Percentiles rank a stretch among this genome's conserved stretches.
phyloP scores from a whole-genome alignment of 2,797 vertebrate genomes.

The Leontocebus nigricollis region DNA sequence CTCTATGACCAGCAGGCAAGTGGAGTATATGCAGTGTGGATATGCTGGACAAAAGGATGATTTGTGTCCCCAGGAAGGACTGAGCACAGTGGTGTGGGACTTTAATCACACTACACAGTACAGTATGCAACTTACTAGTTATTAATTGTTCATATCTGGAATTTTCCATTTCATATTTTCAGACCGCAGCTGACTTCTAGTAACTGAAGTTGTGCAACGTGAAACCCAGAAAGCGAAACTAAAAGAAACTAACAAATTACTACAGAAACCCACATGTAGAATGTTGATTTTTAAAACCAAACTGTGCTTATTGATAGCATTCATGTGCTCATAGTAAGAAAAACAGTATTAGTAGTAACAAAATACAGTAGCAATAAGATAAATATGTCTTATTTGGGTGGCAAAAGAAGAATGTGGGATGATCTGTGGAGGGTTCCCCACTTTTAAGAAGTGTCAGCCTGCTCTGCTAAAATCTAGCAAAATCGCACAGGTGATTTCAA shows the following conservation, averaged over 20 bases:
- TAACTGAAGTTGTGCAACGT: neutral
- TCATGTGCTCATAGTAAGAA: neutral
- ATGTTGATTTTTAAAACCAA: slow-evolving; percentile 24
- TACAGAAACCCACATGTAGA: slow-evolving; percentile 13
- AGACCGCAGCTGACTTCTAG: neutral
- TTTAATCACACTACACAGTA: neutral
- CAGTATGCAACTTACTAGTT: neutral
- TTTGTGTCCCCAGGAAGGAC: neutral
- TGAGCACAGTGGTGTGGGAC: neutral
- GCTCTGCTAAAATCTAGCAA: slow-evolving; percentile 12
- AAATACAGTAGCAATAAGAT: neutral
- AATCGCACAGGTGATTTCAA: neutral
- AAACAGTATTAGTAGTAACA: neutral
- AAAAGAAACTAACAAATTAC: slow-evolving; percentile 25
- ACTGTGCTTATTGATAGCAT: neutral
- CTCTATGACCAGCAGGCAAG: neutral
- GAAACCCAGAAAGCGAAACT: neutral
- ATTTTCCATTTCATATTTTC: neutral
- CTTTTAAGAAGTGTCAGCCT: neutral
- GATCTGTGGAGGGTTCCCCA: neutral
- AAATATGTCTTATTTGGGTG: neutral
- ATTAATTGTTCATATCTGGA: neutral
- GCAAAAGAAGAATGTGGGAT: neutral
- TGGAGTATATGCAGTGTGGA: neutral
- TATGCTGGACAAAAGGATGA: neutral